Conservation (phyloP, 2,888 invertebrate genomes). For the Chorisops tibialis region DNA sequence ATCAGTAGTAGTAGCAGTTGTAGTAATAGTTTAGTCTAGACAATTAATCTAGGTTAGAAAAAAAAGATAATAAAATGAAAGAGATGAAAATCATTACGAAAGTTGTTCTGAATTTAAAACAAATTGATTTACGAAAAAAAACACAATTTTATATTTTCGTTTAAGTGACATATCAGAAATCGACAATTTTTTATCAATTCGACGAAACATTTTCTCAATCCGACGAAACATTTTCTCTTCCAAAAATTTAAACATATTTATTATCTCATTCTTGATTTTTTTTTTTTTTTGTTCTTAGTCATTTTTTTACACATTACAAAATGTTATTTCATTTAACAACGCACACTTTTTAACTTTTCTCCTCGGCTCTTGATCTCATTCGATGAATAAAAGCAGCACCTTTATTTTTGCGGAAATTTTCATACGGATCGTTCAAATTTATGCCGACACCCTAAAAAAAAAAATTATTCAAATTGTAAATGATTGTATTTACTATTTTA, state of each 20-base stretch:
- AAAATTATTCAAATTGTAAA: no score
- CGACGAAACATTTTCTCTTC: neutral
- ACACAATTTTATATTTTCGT: no score
- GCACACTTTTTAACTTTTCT: conserved; percentile 51
- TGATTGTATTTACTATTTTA: conserved; percentile 23
- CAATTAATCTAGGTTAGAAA: conserved; percentile 2
- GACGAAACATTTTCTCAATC: no score
- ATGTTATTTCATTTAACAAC: neutral
- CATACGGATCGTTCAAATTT: conserved; percentile 91
- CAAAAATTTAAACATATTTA: neutral
- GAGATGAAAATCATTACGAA: neutral
- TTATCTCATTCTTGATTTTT: neutral
- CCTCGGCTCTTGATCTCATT: conserved; percentile 87
- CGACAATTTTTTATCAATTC: no score
- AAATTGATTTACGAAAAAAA: no score
- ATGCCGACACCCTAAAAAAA: conserved; percentile 77
- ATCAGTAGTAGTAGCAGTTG: neutral
- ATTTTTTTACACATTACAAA: no score
- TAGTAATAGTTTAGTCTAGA: conserved; percentile 14
- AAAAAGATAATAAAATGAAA: neutral
- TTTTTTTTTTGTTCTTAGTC: neutral
- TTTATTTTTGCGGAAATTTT: conserved; percentile 94
- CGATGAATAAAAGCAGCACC: conserved; percentile 91
- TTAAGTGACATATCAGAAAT: no score
- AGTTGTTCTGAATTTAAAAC: neutral